Conservation (phyloP, 2,113 vertebrate species). For the Hystrix cristata region DNA sequence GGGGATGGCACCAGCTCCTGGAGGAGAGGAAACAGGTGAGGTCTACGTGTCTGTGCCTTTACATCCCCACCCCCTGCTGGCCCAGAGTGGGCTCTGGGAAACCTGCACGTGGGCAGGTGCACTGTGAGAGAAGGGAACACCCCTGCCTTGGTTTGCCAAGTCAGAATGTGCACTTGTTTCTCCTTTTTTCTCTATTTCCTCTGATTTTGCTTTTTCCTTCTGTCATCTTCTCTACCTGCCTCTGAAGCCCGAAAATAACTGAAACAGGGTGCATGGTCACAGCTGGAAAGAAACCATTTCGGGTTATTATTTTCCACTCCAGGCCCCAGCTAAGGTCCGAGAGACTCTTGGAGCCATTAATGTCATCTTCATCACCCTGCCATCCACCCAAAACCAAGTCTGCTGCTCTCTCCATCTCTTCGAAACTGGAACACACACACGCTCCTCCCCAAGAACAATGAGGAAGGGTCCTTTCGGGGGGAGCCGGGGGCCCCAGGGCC, state of each 20-base stretch:
- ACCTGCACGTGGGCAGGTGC: not conserved
- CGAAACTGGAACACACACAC: not conserved
- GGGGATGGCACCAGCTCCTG: not conserved
- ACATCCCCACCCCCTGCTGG: not conserved
- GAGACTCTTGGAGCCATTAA: not conserved
- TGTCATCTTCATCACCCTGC: not conserved
- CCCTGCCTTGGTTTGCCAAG: not conserved
- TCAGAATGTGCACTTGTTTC: not conserved
- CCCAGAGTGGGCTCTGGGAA: not conserved
- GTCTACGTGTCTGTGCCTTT: rapidly evolving
- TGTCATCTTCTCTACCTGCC: not conserved
- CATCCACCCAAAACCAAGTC: not conserved
- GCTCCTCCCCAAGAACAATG: not conserved
- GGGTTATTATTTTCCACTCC: not conserved
- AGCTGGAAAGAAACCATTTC: not conserved
- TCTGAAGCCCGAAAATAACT: not conserved
- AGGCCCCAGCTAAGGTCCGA: not conserved
- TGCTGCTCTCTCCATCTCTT: not conserved
- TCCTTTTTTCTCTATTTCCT: not conserved
- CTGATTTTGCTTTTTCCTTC: not conserved
- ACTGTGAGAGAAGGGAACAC: not conserved
- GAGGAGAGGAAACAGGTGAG: not conserved
- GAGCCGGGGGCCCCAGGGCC: not conserved
- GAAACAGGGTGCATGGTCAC: not conserved
- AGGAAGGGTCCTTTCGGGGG: not conserved